Base-by-base conservation (phyloP, 2,113 vertebrate genomes). In the Ifrita kowaldi region DNA sequence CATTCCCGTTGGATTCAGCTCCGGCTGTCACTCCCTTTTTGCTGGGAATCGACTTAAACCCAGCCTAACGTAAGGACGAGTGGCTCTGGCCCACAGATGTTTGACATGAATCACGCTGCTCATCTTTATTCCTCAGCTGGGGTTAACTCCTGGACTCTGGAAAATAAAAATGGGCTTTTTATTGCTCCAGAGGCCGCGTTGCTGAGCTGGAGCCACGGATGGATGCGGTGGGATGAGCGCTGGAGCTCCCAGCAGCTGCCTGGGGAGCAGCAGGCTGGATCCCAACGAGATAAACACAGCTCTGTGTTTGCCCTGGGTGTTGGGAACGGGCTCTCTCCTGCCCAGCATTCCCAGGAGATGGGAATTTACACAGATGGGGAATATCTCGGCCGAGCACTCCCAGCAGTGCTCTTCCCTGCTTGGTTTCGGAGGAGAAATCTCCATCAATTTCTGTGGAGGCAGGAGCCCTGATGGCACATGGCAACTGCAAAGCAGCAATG, bases 51-150 rank as follows among this genome's bases (percentile, higher is more conserved):
- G 60, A 9, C 79, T 89, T 32, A 49, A 95, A 28, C 52, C 32
- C 67, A 41, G 65, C 55, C 32, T 33, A 13, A 21, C 4, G 73
- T 32, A 35, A 89, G 95, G 95, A 32, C 49, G 70, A 17, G 16
- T 24, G 85, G 53, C 89, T 92, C 83, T 91, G 76, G 85, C 80
- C 93, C 44, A 3, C 91, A 97, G 94, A 95, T 88, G 85, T 69
- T 89, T 53, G 6, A 11, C 70, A 62, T 81, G 93, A 93, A 96
- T 95, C 82, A 8, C 1, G 17, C 95, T 93, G 62, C 80, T 95
- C 75, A 62, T 92, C 93, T 90, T 73, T 41, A 18, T 75, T 53
- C 77, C 94, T 94, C 93, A 76, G 94, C 96, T 92, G 89, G 87
- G 87, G 41, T 92, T 59, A 60, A 95, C 81, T 77, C 50, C 78